Percentiles rank a stretch among this genome's conserved stretches.
Conservation (phyloP, 2,113 vertebrate genomes). For the Aphyosemion australe region DNA sequence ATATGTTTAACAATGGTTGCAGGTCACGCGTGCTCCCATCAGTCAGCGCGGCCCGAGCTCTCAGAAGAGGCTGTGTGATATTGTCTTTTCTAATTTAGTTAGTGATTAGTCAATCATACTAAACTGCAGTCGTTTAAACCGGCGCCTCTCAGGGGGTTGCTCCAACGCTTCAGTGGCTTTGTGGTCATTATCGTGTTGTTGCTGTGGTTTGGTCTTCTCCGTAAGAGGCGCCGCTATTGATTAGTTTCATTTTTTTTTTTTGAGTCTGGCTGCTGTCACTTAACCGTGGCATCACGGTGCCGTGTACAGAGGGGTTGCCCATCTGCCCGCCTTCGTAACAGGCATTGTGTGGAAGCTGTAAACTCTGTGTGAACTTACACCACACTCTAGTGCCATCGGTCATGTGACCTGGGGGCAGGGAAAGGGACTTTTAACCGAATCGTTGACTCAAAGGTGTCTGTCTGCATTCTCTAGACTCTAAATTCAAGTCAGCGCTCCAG, state of each 20-base stretch:
- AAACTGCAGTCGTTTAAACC: slow-evolving; percentile 56
- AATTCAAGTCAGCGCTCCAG: slow-evolving; percentile 27
- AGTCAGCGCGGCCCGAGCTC: slow-evolving; percentile 24
- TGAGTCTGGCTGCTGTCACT: slow-evolving; percentile 64
- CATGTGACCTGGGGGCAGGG: slow-evolving; percentile 37
- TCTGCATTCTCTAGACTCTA: slow-evolving; percentile 10
- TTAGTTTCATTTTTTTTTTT: slow-evolving; percentile 63
- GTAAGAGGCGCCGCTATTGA: slow-evolving; percentile 65
- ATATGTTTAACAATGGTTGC: slow-evolving; percentile 51
- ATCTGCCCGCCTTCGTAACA: slow-evolving; percentile 28
- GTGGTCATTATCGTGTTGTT: slow-evolving; percentile 67
- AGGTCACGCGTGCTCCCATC: slow-evolving; percentile 32
- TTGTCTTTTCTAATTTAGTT: slow-evolving; percentile 67
- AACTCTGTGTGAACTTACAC: slow-evolving; percentile 69
- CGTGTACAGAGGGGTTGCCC: slow-evolving; percentile 41
- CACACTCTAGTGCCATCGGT: slow-evolving; percentile 10
- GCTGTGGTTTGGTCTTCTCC: slow-evolving; percentile 55
- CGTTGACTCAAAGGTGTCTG: slow-evolving; percentile 40
- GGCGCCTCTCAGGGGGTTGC: slow-evolving; percentile 49
- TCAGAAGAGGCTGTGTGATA: slow-evolving; percentile 48
- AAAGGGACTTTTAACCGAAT: neutral
- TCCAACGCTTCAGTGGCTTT: slow-evolving; percentile 62
- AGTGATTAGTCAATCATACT: slow-evolving; percentile 63
- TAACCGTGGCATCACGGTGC: slow-evolving; percentile 45
- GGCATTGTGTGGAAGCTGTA: slow-evolving; percentile 36